phyloP scores from a whole-genome alignment of 2,797 vertebrate species.

The Sebastolobus alascanus region DNA sequence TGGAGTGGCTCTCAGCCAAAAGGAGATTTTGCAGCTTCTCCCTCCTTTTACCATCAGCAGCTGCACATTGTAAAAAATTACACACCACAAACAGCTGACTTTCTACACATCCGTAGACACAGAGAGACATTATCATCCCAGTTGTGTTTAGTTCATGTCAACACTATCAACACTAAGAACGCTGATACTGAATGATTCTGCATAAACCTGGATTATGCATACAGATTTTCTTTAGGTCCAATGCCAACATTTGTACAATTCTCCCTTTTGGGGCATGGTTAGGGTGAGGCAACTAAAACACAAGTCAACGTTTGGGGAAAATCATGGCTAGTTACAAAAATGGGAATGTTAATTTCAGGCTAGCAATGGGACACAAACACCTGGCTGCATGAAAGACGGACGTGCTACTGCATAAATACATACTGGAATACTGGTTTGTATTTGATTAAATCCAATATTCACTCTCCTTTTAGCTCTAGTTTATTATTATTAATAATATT shows the following conservation, averaged over 20 bases:
- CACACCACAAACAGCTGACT: neutral
- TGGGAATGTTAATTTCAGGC: neutral
- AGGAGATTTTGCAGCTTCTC: conserved; percentile 61
- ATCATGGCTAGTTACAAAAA: neutral
- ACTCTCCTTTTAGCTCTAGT: neutral
- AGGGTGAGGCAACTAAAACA: neutral
- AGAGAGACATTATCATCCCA: neutral
- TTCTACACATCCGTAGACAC: neutral
- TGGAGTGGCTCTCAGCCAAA: conserved; percentile 48
- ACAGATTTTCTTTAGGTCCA: neutral
- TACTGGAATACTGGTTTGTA: neutral
- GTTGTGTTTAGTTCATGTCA: neutral
- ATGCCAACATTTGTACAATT: neutral
- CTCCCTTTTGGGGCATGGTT: neutral
- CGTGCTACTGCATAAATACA: neutral
- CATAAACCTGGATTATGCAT: neutral
- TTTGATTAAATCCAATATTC: neutral
- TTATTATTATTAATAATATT: too few species aligned
- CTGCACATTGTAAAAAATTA: conserved; percentile 10
- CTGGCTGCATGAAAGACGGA: neutral
- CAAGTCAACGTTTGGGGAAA: neutral
- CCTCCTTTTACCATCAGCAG: conserved; percentile 24
- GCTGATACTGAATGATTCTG: neutral
- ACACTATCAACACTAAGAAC: too few species aligned
- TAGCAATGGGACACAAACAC: neutral